Evolutionary conservation across 2,797 vertebrate genomes (phyloP), one percentile per base, ranked within the genome.

Genomic region (Taenioides sp.): DNA sequence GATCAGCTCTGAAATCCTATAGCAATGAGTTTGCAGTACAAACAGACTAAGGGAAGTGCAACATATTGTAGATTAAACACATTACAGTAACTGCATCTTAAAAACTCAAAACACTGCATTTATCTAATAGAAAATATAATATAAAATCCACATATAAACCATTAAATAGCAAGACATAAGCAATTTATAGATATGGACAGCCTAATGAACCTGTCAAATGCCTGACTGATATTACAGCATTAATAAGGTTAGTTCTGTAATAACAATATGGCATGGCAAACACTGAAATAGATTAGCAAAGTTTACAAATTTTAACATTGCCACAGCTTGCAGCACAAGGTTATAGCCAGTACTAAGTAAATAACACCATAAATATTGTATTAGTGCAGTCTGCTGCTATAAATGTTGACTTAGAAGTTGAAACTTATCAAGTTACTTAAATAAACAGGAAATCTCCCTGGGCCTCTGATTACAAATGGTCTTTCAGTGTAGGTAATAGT

Each of bases 1-100:
- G 74, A 84, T 83, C 71, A 80, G 52, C 58, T 88, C 79, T 37
- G 73, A 78, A 61, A 76, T 73, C 62, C 62, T 67, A 73, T 20
- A 62, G 61, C 66, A 31, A 64, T 27, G 72, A 47, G 43, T n/a
- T 60, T 61, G 71, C 37, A 78, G 18, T 37, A 62, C 60, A 61
- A 61, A 11, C 59, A 37, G 27, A 22, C 18, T 17, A 25, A 59
- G 23, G 25, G 57, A 27, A 25, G 12, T 14, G 57, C 16, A 22
- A 23, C 25, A 23, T 22, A 57, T 5, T 57, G 11, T 14, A 47
- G 43, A 16, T 47, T 16, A 47, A 47, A 47, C 4, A 47, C 34
- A 50, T 20, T 50, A 50, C 3, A 54, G 20, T 22, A n/a, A 22
- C 11, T 22, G 7, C 7, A n/a, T 54, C 7, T 54, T 54, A 27